Base-by-base conservation (phyloP, 2,888 invertebrate species). In the Polydesmus complanatus region DNA sequence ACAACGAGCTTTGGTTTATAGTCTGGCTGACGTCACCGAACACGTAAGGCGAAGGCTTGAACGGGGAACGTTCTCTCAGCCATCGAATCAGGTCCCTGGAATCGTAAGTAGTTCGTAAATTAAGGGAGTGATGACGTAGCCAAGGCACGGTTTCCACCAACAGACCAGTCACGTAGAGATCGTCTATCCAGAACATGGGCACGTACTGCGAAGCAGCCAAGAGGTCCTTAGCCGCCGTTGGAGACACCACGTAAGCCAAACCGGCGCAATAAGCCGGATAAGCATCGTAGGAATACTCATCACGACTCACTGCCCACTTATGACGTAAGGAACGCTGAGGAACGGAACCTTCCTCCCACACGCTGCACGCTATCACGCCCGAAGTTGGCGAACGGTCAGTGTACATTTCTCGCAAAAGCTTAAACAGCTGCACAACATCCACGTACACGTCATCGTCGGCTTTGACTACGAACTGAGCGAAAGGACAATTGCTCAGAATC, bases 151-250 rank as follows among this genome's bases (percentile, higher is more conserved):
- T 56, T 49, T 63, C 62, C 22, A 81, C 81, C 60, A 83, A 70
- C 0, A 80, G 76, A 25, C 88, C 88, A 0, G 88, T 88, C 48
- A 88, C 78, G 68, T 84, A 86, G 47, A 86, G 85, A 72, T 88
- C 88, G 70, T 89, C 88, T 56, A 88, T 84, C 88, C 88, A 88
- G 75, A 88, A 87, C 70, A 84, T 87, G 1, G 80, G 80, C 2
- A 78, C 73, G 23, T 56, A 56, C 2, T n/a, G 54, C 74, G 75
- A 56, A 82, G 80, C 18, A 84, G 73, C 27, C 77, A 74, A 61
- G 76, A 76, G 19, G 79, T 60, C 57, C 18, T 26, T 23, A 11
- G 60, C 79, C 50, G 80, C 79, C 69, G 84, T 83, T 51, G 79
- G 77, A 0, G 84, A 83, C 68, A 84, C 83, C 14, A 85, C 74